phyloP scores from a whole-genome alignment of 2,113 vertebrate genomes.

The Takifugu bimaculatus region DNA sequence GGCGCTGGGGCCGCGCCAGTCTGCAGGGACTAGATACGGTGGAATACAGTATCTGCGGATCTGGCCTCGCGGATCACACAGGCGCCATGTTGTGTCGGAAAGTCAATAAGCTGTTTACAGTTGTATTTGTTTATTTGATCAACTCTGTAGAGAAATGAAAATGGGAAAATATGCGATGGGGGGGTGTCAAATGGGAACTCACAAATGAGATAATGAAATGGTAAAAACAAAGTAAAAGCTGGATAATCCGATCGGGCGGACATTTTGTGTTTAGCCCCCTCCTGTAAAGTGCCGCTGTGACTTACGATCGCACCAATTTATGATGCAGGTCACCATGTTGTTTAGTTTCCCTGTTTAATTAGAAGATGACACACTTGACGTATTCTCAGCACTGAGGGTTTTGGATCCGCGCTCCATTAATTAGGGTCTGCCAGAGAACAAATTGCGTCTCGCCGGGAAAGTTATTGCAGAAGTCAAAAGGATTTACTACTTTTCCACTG shows the following conservation, averaged over 20 bases:
- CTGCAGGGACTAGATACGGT: conserved; percentile 49
- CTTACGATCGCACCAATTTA: conserved; percentile 27
- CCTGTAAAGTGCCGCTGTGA: conserved; percentile 26
- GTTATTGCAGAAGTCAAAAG: conserved; percentile 26
- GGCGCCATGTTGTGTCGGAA: conserved; percentile 45
- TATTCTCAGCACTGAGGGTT: conserved; percentile 51
- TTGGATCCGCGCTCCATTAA: conserved; percentile 58
- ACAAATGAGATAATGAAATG: conserved; percentile 45
- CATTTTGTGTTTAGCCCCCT: conserved; percentile 20
- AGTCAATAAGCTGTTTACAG: conserved; percentile 49
- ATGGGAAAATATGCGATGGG: too few relatives aligned
- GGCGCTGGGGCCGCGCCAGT: conserved; percentile 31
- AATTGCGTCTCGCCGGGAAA: conserved; percentile 29
- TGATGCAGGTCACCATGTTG: conserved; percentile 52
- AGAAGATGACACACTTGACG: conserved; percentile 65
- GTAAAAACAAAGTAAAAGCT: conserved; percentile 18
- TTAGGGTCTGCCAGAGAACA: conserved; percentile 47
- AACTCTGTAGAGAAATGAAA: conserved; percentile 28
- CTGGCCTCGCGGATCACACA: conserved; percentile 48
- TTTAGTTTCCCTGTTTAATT: conserved; percentile 60
- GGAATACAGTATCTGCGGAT: conserved; percentile 39
- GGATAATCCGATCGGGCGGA: conserved; percentile 17
- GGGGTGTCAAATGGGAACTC: conserved; percentile 37
- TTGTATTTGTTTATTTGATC: conserved; percentile 58
- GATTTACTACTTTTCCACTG: conserved; percentile 19